These are phyloP conservation scores for Emydoidea blandingii DNA, from an alignment of 2,797 vertebrate genomes.

Conservation along the genomic window DNA sequence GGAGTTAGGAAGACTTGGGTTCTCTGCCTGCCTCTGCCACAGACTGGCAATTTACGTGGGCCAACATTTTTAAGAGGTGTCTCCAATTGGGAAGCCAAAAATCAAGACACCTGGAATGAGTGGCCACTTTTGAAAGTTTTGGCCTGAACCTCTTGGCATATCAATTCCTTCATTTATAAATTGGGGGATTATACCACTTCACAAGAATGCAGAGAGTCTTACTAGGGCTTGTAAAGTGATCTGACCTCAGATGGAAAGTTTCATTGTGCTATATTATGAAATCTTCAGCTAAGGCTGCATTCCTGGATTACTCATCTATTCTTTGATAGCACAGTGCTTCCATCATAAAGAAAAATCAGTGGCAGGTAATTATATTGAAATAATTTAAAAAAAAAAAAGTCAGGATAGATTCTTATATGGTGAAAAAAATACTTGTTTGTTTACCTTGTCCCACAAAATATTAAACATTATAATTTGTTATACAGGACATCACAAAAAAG, in stretches of 20 bases:
- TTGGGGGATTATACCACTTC: not conserved
- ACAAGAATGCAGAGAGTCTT: not conserved
- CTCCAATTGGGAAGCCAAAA: not conserved
- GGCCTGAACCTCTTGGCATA: not conserved
- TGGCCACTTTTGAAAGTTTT: not conserved
- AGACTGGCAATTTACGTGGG: not conserved
- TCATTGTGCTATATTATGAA: not conserved
- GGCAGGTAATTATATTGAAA: not conserved
- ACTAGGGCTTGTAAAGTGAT: not conserved
- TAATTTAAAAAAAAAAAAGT: not conserved
- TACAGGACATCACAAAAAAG: fast-evolving
- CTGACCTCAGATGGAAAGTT: not conserved
- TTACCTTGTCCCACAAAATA: not conserved
- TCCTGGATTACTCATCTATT: not conserved
- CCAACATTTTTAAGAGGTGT: not conserved
- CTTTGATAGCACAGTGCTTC: not conserved
- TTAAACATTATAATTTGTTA: not conserved
- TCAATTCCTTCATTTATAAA: not conserved
- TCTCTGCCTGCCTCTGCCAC: not conserved
- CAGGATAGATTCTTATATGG: not conserved
- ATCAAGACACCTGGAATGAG: not conserved
- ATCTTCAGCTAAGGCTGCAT: not conserved
- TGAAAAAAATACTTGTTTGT: not conserved
- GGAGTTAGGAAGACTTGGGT: not conserved
- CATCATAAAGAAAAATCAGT: not conserved